phyloP scores from a whole-genome alignment of 2,113 vertebrate genomes.

The Callithrix jacchus region DNA sequence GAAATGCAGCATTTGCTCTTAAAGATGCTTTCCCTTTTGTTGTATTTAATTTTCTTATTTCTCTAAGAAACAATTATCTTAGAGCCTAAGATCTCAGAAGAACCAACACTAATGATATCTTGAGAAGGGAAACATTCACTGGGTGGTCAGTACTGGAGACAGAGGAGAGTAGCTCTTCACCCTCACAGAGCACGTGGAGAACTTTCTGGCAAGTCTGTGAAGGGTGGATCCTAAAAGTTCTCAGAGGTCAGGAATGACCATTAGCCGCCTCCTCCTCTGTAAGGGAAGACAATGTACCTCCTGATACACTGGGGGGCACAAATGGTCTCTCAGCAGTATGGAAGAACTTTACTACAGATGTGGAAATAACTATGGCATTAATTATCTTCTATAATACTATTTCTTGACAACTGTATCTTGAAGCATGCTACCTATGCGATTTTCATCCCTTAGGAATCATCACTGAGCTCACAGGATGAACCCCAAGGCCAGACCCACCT shows the following conservation, averaged over 20 bases:
- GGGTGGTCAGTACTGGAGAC: not conserved
- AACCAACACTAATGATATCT: not conserved
- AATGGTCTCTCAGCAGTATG: not conserved
- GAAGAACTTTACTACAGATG: not conserved
- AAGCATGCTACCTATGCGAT: not conserved
- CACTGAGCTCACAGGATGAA: not conserved
- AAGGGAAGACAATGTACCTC: not conserved
- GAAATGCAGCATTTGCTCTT: not conserved
- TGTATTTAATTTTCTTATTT: not conserved
- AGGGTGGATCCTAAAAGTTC: not conserved
- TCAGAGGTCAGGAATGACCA: not conserved
- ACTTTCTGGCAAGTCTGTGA: accelerated
- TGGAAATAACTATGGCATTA: not conserved
- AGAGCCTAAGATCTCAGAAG: not conserved
- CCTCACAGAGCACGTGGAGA: no score
- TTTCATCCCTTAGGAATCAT: not conserved
- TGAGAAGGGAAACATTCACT: not conserved
- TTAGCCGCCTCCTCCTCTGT: not conserved
- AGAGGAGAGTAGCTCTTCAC: not conserved
- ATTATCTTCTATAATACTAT: not conserved
- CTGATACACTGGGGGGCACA: not conserved
- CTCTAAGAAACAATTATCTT: not conserved
- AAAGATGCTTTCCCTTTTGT: not conserved
- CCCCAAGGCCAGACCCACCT: not conserved
- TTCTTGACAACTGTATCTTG: not conserved